A percentile compares a stretch with the other conserved stretches of the same genome.
These are phyloP conservation scores for Elmis aenea DNA, from an alignment of 2,888 invertebrate species.

Conservation along the genomic window DNA sequence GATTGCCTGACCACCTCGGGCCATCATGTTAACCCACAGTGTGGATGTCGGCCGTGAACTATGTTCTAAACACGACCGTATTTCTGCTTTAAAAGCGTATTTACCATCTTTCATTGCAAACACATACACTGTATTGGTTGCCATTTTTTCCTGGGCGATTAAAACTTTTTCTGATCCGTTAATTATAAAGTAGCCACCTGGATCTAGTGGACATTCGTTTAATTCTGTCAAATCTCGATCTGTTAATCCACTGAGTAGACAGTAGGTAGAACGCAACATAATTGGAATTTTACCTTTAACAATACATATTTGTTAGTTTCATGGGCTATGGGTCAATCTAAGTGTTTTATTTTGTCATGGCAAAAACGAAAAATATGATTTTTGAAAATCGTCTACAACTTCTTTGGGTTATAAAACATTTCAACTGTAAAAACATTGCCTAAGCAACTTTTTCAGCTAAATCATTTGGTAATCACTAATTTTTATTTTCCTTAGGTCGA, in stretches of 20 bases:
- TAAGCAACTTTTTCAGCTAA: too few species aligned
- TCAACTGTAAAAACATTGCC: too few species aligned
- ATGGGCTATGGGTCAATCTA: neutral
- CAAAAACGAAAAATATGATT: too few species aligned
- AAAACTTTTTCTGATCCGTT: slow-evolving; percentile 93
- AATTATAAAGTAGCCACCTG: slow-evolving; percentile 99
- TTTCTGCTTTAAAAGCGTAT: slow-evolving; percentile 98
- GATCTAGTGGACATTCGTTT: slow-evolving; percentile 98
- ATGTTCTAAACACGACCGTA: slow-evolving; percentile 89
- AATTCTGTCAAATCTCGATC: slow-evolving; percentile 99
- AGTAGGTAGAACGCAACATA: slow-evolving; percentile 97
- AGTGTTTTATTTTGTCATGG: too few species aligned
- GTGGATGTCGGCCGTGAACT: slow-evolving; percentile 95
- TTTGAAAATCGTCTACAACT: too few species aligned
- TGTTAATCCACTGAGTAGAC: slow-evolving; percentile 85
- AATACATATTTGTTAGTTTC: slow-evolving; percentile 36
- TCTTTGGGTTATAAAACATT: too few species aligned
- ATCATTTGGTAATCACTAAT: too few species aligned
- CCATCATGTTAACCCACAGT: slow-evolving; percentile 99
- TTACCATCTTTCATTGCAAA: slow-evolving; percentile 99
- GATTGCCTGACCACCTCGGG: slow-evolving; percentile 96
- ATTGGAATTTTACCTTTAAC: slow-evolving; percentile 89
- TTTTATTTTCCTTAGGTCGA: too few species aligned
- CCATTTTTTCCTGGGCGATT: slow-evolving; percentile 99
- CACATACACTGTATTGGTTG: slow-evolving; percentile 99